These are phyloP conservation scores for Melanotaenia pygmaea DNA, from an alignment of 2,797 vertebrate genomes.

Conservation along the genomic window DNA sequence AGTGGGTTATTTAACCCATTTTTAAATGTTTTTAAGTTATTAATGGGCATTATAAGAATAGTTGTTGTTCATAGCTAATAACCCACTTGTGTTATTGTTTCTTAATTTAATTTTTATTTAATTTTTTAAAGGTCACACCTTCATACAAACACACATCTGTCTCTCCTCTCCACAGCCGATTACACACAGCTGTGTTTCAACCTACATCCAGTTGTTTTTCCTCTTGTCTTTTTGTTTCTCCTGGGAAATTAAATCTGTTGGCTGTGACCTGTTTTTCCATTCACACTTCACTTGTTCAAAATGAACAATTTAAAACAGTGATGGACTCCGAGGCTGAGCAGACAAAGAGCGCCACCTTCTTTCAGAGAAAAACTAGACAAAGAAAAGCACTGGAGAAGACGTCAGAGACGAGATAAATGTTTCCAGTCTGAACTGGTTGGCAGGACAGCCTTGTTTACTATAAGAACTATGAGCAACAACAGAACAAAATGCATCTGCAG, in stretches of 20 bases:
- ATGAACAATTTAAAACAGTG: background rate
- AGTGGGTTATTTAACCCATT: too few species aligned
- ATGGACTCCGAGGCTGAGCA: background rate
- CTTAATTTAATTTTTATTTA: background rate
- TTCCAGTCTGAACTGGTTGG: too few species aligned
- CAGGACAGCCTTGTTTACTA: too few species aligned
- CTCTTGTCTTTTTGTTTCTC: conserved; percentile 10
- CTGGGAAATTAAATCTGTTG: conserved; percentile 10
- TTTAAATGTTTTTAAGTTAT: background rate
- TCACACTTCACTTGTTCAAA: conserved; percentile 20
- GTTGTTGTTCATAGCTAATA: background rate
- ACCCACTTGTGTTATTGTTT: background rate
- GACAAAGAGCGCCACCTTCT: conserved; percentile 9
- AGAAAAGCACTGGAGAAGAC: background rate
- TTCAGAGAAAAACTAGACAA: conserved; percentile 8
- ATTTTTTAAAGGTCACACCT: background rate
- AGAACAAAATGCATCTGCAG: too few species aligned
- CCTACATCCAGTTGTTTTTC: background rate
- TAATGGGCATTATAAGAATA: background rate
- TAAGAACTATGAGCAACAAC: too few species aligned
- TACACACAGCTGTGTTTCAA: conserved; percentile 20
- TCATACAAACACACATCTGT: conserved; percentile 5
- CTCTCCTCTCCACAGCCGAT: background rate
- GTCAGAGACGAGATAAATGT: background rate
- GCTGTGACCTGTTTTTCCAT: conserved; percentile 24